These are phyloP conservation scores for Murina feae DNA, from an alignment of 2,113 vertebrate genomes.

Conservation along the genomic window DNA sequence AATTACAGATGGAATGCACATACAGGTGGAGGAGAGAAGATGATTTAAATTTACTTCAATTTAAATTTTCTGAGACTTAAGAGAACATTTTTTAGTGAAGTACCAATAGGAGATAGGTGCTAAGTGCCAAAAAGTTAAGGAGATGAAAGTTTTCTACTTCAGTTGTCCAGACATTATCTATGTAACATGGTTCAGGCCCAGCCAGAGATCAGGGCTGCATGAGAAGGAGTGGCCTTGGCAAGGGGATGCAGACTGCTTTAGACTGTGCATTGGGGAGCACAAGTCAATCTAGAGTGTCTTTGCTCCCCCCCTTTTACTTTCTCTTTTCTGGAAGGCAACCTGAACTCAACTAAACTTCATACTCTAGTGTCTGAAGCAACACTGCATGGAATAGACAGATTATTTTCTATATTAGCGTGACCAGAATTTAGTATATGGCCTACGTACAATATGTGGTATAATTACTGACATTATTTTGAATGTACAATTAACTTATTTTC, in stretches of 20 bases:
- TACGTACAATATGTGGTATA: background rate
- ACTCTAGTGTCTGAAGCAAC: background rate
- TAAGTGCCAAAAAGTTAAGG: background rate
- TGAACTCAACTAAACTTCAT: background rate
- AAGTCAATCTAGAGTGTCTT: background rate
- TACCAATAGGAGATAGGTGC: background rate
- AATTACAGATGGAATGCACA: background rate
- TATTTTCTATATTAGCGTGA: background rate
- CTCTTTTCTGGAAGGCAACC: background rate
- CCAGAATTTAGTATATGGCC: background rate
- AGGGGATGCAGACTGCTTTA: background rate
- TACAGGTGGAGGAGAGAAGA: background rate
- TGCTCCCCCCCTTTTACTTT: background rate
- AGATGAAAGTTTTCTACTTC: background rate
- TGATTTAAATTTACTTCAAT: background rate
- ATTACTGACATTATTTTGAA: background rate
- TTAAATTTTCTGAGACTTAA: slow-evolving; percentile 8
- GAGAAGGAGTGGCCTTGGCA: background rate
- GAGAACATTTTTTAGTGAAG: background rate
- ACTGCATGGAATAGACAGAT: background rate
- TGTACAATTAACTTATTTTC: background rate
- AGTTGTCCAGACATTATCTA: background rate
- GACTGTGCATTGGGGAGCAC: background rate
- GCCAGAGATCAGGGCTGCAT: too few relatives aligned
- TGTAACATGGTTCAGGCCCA: background rate